Percentiles rank a stretch among this genome's conserved stretches.
Conservation (phyloP, 2,113 vertebrate genomes). For the Panurus biarmicus region DNA sequence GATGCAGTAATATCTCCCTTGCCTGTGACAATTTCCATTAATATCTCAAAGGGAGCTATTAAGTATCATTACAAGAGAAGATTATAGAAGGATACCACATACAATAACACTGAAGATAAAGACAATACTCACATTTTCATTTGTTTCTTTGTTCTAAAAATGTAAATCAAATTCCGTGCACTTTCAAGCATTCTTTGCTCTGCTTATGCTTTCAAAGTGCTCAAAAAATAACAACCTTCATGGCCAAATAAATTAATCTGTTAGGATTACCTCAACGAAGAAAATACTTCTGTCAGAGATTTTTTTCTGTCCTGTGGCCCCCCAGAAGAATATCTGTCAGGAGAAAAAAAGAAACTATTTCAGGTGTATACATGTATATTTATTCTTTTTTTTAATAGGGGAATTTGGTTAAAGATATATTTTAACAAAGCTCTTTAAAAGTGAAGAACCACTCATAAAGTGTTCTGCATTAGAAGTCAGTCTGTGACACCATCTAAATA, state of each 20-base stretch:
- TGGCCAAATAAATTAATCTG: slow-evolving; percentile 56
- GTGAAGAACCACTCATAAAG: neutral
- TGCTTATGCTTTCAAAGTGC: slow-evolving; percentile 37
- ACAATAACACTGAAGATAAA: slow-evolving; percentile 65
- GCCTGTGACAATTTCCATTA: slow-evolving; percentile 81
- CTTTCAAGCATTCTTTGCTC: slow-evolving; percentile 42
- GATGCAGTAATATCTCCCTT: slow-evolving; percentile 69
- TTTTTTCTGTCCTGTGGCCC: neutral
- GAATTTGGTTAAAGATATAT: neutral
- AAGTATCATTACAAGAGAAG: slow-evolving; percentile 77
- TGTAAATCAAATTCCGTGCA: slow-evolving; percentile 65
- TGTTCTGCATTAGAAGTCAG: slow-evolving; percentile 14
- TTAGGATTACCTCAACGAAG: slow-evolving; percentile 57
- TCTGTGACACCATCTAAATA: slow-evolving; percentile 52
- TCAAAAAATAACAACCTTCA: slow-evolving; percentile 36
- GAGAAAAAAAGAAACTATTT: slow-evolving; percentile 32
- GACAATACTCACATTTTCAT: slow-evolving; percentile 76
- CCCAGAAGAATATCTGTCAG: slow-evolving; percentile 30
- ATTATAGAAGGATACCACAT: slow-evolving; percentile 68
- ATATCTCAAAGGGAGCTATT: slow-evolving; percentile 79
- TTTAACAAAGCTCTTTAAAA: slow-evolving; percentile 45
- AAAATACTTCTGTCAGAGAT: slow-evolving; percentile 51
- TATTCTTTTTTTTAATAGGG: neutral
- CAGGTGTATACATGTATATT: neutral
- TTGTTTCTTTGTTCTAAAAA: slow-evolving; percentile 76